Evolutionary conservation across 2,888 invertebrate genomes (phyloP).

Genomic region (Mycogona germanica): DNA sequence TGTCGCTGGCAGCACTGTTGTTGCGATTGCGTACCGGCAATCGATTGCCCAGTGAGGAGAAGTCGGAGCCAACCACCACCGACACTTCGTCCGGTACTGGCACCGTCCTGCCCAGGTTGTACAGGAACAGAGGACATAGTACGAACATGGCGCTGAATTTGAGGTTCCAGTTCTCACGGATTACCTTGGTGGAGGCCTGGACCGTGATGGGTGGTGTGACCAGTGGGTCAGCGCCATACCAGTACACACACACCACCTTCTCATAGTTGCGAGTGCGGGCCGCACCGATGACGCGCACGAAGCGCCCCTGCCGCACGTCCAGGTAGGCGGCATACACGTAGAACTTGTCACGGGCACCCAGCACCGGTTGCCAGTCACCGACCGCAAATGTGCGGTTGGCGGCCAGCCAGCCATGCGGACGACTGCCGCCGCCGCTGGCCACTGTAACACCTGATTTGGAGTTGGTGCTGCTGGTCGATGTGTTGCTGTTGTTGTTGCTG

Average conservation of each 20-base stretch:
- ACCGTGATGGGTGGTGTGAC: slow-evolving; percentile 23
- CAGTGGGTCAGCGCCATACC: slow-evolving; percentile 18
- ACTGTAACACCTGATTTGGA: not conserved
- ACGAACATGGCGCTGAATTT: slow-evolving; percentile 76
- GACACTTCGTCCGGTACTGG: slow-evolving; percentile 53
- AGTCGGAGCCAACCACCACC: slow-evolving; percentile 40
- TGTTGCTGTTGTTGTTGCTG: too few species aligned
- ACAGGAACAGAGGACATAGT: slow-evolving; percentile 47
- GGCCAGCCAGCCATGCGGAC: slow-evolving; percentile 3
- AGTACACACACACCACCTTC: slow-evolving; percentile 45
- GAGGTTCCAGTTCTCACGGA: slow-evolving; percentile 86
- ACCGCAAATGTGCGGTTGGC: slow-evolving; percentile 12
- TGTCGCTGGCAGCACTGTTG: not conserved
- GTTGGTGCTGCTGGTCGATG: not conserved
- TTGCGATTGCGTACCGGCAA: slow-evolving; percentile 46
- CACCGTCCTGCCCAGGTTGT: slow-evolving; percentile 32
- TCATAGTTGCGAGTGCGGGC: slow-evolving; percentile 77
- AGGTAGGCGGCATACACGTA: slow-evolving; percentile 85
- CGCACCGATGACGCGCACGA: slow-evolving; percentile 68
- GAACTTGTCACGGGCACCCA: slow-evolving; percentile 48
- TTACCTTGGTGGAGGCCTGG: slow-evolving; percentile 43
- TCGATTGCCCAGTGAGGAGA: slow-evolving; percentile 45
- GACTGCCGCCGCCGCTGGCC: not conserved
- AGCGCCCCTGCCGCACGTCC: slow-evolving; percentile 40
- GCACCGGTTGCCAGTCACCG: slow-evolving; percentile 32